These are phyloP conservation scores for Ericerus pela DNA, from an alignment of 1,140 invertebrate genomes.

Conservation along the genomic window DNA sequence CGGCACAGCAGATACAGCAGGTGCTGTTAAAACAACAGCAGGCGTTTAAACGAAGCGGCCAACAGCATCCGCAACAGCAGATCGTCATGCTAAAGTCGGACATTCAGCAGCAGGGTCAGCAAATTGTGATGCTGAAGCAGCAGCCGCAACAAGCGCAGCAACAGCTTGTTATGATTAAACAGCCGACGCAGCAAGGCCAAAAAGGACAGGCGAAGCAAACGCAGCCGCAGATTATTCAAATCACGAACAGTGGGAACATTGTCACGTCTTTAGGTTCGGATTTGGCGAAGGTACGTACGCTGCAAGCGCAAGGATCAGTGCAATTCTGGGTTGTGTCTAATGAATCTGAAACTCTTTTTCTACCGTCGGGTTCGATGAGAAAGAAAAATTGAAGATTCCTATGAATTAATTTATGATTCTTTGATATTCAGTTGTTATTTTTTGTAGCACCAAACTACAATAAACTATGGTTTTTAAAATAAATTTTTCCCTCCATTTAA, in stretches of 20 bases:
- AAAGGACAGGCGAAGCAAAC: background rate
- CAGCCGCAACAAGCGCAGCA: background rate
- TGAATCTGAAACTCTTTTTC: no score
- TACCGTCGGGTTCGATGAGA: no score
- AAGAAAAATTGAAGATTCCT: no score
- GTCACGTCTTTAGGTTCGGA: background rate
- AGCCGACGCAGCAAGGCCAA: background rate
- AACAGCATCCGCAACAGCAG: slow-evolving; percentile 1
- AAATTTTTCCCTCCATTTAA: no score
- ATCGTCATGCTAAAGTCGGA: background rate
- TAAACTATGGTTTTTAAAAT: no score
- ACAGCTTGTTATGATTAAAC: slow-evolving; percentile 4
- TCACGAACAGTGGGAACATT: background rate
- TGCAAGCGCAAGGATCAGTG: no score
- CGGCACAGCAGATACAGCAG: background rate
- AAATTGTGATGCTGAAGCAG: slow-evolving; percentile 3
- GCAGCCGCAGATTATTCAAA: slow-evolving; percentile 5
- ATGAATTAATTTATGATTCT: no score
- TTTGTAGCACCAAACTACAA: no score
- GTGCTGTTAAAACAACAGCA: background rate
- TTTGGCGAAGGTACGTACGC: background rate
- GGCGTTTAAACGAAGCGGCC: background rate
- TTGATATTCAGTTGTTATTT: no score
- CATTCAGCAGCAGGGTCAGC: background rate
- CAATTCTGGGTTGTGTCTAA: no score